These are phyloP conservation scores for Neodiprion lecontei DNA, from an alignment of 1,140 invertebrate species.

Conservation along the genomic window DNA sequence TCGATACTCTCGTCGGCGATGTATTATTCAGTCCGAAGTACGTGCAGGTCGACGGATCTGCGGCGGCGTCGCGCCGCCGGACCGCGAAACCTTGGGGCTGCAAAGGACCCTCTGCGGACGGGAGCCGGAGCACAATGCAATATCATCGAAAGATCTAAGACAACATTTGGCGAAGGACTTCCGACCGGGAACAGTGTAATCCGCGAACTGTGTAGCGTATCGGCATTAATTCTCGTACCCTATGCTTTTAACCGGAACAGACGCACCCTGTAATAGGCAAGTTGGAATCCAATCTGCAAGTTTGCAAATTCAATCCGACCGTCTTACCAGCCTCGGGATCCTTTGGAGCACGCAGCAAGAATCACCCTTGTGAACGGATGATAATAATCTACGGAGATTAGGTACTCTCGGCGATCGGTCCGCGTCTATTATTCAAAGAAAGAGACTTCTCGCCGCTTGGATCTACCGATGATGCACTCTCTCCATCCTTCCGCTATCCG, in stretches of 20 bases:
- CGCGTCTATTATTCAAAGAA: neutral
- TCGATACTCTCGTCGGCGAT: neutral
- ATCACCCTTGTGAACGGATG: neutral
- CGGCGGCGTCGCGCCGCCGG: neutral
- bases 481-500: slow-evolving; percentile 18
- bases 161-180: slow-evolving; percentile 34
- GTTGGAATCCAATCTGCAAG: slow-evolving; percentile 65
- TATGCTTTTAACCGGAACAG: slow-evolving; percentile 63
- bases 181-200: slow-evolving; percentile 52
- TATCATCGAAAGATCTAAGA: slow-evolving; percentile 42
- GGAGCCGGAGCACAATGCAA: slow-evolving; percentile 18
- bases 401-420: neutral
- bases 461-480: neutral
- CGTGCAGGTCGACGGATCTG: neutral
- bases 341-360: slow-evolving; percentile 4
- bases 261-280: slow-evolving; percentile 65
- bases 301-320: slow-evolving; percentile 63
- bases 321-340: slow-evolving; percentile 30
- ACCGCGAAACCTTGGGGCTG: too few relatives aligned
- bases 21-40: neutral
- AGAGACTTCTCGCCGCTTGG: neutral
- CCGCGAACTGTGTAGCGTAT: slow-evolving; percentile 58
- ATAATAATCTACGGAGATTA: slow-evolving; percentile 6
- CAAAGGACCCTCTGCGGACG: neutral
- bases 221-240: slow-evolving; percentile 60